A percentile compares a stretch with the other conserved stretches of the same genome.
These are phyloP conservation scores for Elanoides forficatus DNA, from an alignment of 2,113 vertebrate genomes.

Conservation along the genomic window DNA sequence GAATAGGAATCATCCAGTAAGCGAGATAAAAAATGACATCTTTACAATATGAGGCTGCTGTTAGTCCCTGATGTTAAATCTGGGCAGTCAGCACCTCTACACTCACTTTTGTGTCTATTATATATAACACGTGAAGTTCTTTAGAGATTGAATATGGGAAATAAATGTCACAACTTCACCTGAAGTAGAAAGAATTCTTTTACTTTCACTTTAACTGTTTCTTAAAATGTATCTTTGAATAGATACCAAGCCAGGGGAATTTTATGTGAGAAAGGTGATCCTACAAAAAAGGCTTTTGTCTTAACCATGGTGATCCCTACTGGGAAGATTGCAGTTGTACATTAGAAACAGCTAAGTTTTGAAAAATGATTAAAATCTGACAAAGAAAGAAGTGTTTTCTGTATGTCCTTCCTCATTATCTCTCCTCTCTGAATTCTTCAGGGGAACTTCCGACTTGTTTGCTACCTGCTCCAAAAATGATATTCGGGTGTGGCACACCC, in stretches of 20 bases:
- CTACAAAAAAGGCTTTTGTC: background rate
- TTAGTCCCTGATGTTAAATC: background rate
- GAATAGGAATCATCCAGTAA: background rate
- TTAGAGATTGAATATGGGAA: background rate
- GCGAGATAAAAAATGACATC: background rate
- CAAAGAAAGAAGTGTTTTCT: background rate
- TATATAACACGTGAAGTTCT: background rate
- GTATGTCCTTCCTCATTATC: background rate
- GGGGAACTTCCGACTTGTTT: conserved; percentile 84
- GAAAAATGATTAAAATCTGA: background rate
- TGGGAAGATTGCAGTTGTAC: background rate
- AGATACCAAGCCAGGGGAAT: background rate
- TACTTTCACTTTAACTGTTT: background rate
- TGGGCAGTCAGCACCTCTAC: background rate
- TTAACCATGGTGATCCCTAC: background rate
- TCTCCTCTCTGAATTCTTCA: conserved; percentile 44
- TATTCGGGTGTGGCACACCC: conserved; percentile 85
- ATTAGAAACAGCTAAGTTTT: background rate
- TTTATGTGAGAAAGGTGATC: background rate
- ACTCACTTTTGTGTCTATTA: background rate
- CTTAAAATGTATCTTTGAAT: background rate
- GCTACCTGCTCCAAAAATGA: conserved; percentile 86
- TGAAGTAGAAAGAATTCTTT: background rate
- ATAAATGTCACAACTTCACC: background rate
- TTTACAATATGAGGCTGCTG: background rate